Evolutionary conservation across 2,113 vertebrate species (phyloP).

Genomic region (Rhipidura dahli): DNA sequence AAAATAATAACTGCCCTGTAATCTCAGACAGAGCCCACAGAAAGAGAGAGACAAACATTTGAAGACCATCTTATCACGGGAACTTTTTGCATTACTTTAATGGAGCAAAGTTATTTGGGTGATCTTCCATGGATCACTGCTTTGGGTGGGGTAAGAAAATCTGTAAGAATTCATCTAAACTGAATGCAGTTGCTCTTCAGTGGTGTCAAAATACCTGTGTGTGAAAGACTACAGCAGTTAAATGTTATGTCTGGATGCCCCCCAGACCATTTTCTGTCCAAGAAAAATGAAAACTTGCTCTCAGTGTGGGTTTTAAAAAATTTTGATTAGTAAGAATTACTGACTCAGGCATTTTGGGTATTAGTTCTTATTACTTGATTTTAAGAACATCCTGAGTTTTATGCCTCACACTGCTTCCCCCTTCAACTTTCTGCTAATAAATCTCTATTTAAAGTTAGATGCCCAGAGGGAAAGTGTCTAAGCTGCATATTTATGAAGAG

Average conservation of each 20-base stretch:
- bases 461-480: neutral
- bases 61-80: neutral
- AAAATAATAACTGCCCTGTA: neutral
- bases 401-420: neutral
- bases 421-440: neutral
- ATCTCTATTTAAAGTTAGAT: neutral
- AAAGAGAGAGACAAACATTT: neutral
- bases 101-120: neutral
- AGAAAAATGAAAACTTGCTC: neutral
- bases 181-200: neutral
- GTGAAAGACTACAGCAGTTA: neutral
- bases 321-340: neutral
- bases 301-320: neutral
- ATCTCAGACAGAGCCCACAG: neutral
- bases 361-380: neutral
- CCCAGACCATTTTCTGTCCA: neutral
- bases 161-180: neutral
- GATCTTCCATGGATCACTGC: neutral
- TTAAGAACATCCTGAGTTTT: neutral
- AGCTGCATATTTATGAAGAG: neutral
- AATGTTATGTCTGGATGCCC: neutral
- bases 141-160: neutral
- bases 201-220: neutral
- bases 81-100: neutral
- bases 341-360: neutral